Percentiles rank a stretch among this genome's conserved stretches.
phyloP scores from a whole-genome alignment of 1,140 invertebrate genomes.

The Orchesella cincta region DNA sequence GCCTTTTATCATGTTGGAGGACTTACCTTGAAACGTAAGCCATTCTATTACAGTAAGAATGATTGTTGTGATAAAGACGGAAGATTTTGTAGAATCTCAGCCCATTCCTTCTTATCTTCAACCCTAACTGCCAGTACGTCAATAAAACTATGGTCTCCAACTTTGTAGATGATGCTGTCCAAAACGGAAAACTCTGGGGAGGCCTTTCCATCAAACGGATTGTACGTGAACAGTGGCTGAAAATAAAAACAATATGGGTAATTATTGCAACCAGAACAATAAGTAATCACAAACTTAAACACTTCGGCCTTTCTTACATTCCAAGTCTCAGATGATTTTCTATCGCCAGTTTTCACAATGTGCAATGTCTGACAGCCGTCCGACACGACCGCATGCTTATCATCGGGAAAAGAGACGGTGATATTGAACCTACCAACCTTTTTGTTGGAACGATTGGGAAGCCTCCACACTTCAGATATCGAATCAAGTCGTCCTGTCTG shows the following conservation, averaged over 20 bases:
- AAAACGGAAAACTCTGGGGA: background rate
- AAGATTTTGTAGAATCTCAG: slow-evolving; percentile 24
- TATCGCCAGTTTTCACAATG: slow-evolving; percentile 64
- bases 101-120: slow-evolving; percentile 40
- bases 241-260: background rate
- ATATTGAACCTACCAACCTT: slow-evolving; percentile 66
- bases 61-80: slow-evolving; percentile 3
- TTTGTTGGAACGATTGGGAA: slow-evolving; percentile 58
- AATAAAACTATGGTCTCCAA: background rate
- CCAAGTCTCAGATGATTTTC: slow-evolving; percentile 51
- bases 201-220: background rate
- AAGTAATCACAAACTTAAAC: too few relatives aligned
- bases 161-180: slow-evolving; percentile 5
- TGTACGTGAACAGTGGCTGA: background rate
- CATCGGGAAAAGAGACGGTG: slow-evolving; percentile 65
- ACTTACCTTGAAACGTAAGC: slow-evolving; percentile 57
- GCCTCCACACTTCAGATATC: slow-evolving; percentile 58
- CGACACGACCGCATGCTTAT: slow-evolving; percentile 64
- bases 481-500: slow-evolving; percentile 56
- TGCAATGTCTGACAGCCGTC: slow-evolving; percentile 69
- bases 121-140: slow-evolving; percentile 38
- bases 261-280: too few relatives aligned
- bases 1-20: background rate
- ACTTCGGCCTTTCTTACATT: slow-evolving; percentile 51
- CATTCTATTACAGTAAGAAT: slow-evolving; percentile 58